Evolutionary conservation across 1,140 invertebrate genomes (phyloP), one percentile per base, ranked within the genome.

Genomic region (Mylabris phalerata): DNA sequence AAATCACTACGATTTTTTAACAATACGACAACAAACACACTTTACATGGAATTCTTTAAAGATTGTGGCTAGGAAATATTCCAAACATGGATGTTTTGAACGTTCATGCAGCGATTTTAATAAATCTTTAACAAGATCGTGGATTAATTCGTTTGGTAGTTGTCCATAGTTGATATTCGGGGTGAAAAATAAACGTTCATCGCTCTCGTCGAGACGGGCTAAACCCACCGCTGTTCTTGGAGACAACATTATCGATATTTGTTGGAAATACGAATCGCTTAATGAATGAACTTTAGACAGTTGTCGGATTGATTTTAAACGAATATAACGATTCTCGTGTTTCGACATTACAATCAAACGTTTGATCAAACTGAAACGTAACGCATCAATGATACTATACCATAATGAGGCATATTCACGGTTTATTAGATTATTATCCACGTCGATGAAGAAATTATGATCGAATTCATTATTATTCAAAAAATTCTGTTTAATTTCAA

Each of bases 41-140:
- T 26, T 75, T 60, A 77, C 79, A 62, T 80, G 75, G 32, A 78
- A 71, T 69, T 80, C 79, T 48, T 78, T 73, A 73, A 87, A 87
- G 55, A 80, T 80, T 72, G 82, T 85, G 1, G 75, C 77, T 19
- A 87, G 70, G 68, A 86, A 87, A 62, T 84, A 79, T 42, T 77
- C 71, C 48, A 88, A 77, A 74, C 85, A 88, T 26, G 75, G 74
- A 75, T 87, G 84, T 41, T 75, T 74, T 44, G 79, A 77, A 39
- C 76, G 68, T 57, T 72, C 70, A 64, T 82, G 78, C 32, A 85
- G 66, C 51, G 75, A 66, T 42, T 76, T 62, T 26, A 87, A 71
- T 50, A 86, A 72, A 46, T 80, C 74, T 64, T 79, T 77, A 41
- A 86, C 68, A 50, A 77, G 76, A 57, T 80, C 78, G 49, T 79